A percentile compares a stretch with the other conserved stretches of the same genome.
Conservation (phyloP, 2,888 invertebrate species). For the Gandaritis pyraliata region DNA sequence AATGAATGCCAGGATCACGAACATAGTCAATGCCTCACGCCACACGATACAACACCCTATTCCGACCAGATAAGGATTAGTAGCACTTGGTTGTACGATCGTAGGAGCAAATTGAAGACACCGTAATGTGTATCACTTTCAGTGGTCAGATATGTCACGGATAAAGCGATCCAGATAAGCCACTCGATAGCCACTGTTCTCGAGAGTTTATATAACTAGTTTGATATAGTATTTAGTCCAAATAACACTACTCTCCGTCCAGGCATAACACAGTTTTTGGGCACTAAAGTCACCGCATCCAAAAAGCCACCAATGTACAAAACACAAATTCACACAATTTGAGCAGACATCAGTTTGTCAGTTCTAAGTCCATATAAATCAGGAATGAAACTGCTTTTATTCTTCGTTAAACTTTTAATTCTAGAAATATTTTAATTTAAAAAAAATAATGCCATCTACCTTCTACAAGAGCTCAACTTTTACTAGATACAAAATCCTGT, state of each 20-base stretch:
- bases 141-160: slow-evolving; percentile 16
- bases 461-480: slow-evolving; percentile 2
- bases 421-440: background rate
- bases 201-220: slow-evolving; percentile 7
- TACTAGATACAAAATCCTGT: slow-evolving; percentile 9
- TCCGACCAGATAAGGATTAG: slow-evolving; percentile 28
- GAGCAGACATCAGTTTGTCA: background rate
- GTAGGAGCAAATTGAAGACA: slow-evolving; percentile 3
- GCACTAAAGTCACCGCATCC: slow-evolving; percentile 20
- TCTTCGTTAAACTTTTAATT: background rate
- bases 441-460: background rate
- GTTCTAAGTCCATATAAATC: background rate
- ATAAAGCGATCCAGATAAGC: slow-evolving; percentile 10
- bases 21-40: slow-evolving; percentile 60
- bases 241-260: slow-evolving; percentile 1
- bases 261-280: background rate
- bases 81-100: slow-evolving; percentile 25
- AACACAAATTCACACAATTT: slow-evolving; percentile 4
- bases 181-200: slow-evolving; percentile 7
- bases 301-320: background rate
- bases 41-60: slow-evolving; percentile 47
- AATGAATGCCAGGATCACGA: slow-evolving; percentile 78
- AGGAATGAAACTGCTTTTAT: background rate
- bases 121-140: slow-evolving; percentile 7
- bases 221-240: background rate